Evolutionary conservation across 2,888 invertebrate species (phyloP).

Genomic region (Ceraclea dissimilis): DNA sequence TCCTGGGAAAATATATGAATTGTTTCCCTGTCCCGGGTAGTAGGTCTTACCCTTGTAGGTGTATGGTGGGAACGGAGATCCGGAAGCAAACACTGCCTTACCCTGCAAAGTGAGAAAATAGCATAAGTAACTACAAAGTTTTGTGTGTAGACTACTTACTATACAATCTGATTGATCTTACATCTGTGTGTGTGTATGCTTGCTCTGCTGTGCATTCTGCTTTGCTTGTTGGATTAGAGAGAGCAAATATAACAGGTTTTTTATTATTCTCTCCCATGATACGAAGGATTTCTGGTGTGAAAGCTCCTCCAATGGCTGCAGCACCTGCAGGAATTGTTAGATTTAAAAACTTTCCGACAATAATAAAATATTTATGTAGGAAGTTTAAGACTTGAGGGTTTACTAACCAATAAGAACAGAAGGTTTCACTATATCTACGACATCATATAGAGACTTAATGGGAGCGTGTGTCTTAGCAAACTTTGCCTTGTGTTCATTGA

Average conservation of each 20-base stretch:
- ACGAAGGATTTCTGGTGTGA: slow-evolving; percentile 77
- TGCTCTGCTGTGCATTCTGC: slow-evolving; percentile 99
- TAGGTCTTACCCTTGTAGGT: slow-evolving; percentile 67
- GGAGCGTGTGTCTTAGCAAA: slow-evolving; percentile 76
- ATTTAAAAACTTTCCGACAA: not conserved
- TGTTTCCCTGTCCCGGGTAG: slow-evolving; percentile 95
- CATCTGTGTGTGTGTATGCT: slow-evolving; percentile 82
- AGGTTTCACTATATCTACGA: slow-evolving; percentile 75
- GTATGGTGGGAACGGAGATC: slow-evolving; percentile 91
- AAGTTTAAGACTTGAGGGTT: too few species aligned
- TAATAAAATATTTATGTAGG: not conserved
- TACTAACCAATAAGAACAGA: slow-evolving; percentile 77
- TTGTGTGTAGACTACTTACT: too few species aligned
- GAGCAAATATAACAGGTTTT: slow-evolving; percentile 90
- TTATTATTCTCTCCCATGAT: slow-evolving; percentile 80
- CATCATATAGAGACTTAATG: slow-evolving; percentile 70
- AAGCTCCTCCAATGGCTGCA: slow-evolving; percentile 90
- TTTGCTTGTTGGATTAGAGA: slow-evolving; percentile 96
- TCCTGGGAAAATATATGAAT: slow-evolving; percentile 97
- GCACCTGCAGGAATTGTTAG: slow-evolving; percentile 54
- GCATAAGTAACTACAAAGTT: too few species aligned
- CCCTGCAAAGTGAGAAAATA: slow-evolving; percentile 55
- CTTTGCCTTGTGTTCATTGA: slow-evolving; percentile 69
- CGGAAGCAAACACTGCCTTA: slow-evolving; percentile 88
- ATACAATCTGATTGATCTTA: slow-evolving; percentile 34